Evolutionary conservation across 2,113 vertebrate genomes (phyloP), one percentile per base, ranked within the genome.

Genomic region (Oreocharis arfaki): DNA sequence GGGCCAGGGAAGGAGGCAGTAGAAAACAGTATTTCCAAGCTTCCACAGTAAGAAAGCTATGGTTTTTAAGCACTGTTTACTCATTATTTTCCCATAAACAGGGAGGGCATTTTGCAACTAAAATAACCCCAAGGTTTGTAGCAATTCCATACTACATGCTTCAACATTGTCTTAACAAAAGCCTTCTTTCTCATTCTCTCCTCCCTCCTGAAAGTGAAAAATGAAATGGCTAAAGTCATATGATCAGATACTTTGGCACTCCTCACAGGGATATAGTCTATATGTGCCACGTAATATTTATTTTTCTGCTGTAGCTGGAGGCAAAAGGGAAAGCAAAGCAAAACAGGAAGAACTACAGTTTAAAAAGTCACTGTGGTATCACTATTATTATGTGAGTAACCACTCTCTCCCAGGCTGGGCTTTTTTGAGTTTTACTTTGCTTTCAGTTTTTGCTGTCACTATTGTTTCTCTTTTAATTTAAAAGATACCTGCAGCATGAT

Each of bases 241-340:
- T 4, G 5, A 64, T 52, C 1, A 7, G 32, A 11, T 74, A 81
- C 63, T 87, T 65, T 81, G 63, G 50, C 50, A 76, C 12, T 83
- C 32, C 21, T 88, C 39, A 41, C 10, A 92, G 46, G 20, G 33
- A 55, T 73, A 39, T 4, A 21, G 39, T 88, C 41, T 83, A 16
- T 50, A 65, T 0, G 0, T 57, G 63, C 55, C 79, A 79, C 0
- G 1, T 18, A 52, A 8, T 0, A 3, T 83, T 76, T 83, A 65
- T 73, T 60, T 78, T 85, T 82, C 56, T 91, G 57, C 75, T 14
- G n/a, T 60, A 79, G 9, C 11, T n/a, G 32, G 16, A 79, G 16
- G 33, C 37, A 93, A 77, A 88, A 42, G 35, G 12, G 14, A 80
- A 87, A 76, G 32, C 23, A 78, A 78, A 69, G 26, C 37, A 91